Evolutionary conservation across 2,797 vertebrate species (phyloP), one percentile per base, ranked within the genome.

Genomic region (Sebastes taczanowskii): DNA sequence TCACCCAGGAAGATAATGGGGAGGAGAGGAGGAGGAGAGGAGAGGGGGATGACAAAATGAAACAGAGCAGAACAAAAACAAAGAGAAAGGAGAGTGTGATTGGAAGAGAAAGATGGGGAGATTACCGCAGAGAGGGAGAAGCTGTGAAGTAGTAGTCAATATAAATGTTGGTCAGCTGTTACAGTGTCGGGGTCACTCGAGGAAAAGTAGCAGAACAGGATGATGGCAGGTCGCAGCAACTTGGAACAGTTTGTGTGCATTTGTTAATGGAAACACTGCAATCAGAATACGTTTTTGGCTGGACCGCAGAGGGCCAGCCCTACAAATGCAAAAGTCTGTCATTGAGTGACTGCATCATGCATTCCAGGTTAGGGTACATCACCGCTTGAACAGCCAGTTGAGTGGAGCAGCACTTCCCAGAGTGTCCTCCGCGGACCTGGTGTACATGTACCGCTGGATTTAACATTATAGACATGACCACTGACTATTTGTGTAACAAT

Each of bases 1-100:
- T 88, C 86, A 79, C 69, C 32, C 35, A 4, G 64, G 58, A 71
- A 80, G 87, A 83, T 78, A 82, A 86, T 56, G 68, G 85, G 56
- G 72, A 30, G 29, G 65, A 22, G 80, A 20, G 30, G 29, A n/a
- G 42, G 46, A 9, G 23, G 68, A 8, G 58, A 2, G 56, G 18
- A 11, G 35, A 2, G 32, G 3, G 63, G 62, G n/a, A 52, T 25
- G 74, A 49, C 14, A 5, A 49, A 71, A 70, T 42, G 71, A 86
- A 75, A 77, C 46, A 0, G 74, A 78, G 77, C 71, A 77, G 77
- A 80, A 83, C 32, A 65, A 71, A 70, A 63, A 71, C 32, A 68
- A 71, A 72, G 27, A 58, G 69, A 65, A 42, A 46, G 25, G 32
- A 58, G 59, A 60, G 32, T 14, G 64, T 34, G 69, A 81, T 63